Evolutionary conservation across 2,113 vertebrate genomes (phyloP), one percentile per base, ranked within the genome.

Genomic region (Paraplagusia blochii): DNA sequence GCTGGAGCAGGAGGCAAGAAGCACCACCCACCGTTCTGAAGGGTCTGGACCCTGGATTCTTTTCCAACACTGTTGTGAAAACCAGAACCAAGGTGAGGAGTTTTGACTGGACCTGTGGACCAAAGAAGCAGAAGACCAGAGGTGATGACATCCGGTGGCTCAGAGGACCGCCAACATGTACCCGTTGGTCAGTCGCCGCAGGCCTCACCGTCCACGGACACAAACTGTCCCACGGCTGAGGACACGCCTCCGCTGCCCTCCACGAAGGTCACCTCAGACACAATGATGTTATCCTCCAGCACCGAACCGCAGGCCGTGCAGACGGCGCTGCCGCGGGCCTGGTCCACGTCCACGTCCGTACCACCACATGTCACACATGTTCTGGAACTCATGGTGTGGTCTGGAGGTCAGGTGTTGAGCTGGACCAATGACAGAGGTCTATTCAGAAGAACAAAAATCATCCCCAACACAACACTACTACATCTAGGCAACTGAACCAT

Each of bases 251-350:
- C 94, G 15, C 93, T 95, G 70, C 92, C 95, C 83, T 98, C 95
- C 84, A 97, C 94, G 62, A 98, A 98, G 88, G 95, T 94, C 60
- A 98, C 93, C 88, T 98, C 95, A 0, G 96, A 97, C 18, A 98
- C 95, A 49, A 98, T 98, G 88, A 98, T 98, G 90, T 96, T 98
- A 87, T 98, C 96, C 87, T 98, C 96, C 46, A 98, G 89, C 68
- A 98, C 95, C 0, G 95, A 95, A 3, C 96, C 96, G 74, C 96
- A 98, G 74, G 85, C 82, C 3, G 94, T 98, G 51, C 95, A 98
- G 61, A 98, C 96, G 0, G 95, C 95, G 38, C 94, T 95, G 14
- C 95, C 96, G 7, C 95, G 91, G 15, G 95, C 94, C 69, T 93
- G 90, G 73, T 98, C 95, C 42, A 94, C 87, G 40, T 98, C 96